Base-by-base conservation (phyloP, 2,888 invertebrate species). In the Notocelia uddmanniana region DNA sequence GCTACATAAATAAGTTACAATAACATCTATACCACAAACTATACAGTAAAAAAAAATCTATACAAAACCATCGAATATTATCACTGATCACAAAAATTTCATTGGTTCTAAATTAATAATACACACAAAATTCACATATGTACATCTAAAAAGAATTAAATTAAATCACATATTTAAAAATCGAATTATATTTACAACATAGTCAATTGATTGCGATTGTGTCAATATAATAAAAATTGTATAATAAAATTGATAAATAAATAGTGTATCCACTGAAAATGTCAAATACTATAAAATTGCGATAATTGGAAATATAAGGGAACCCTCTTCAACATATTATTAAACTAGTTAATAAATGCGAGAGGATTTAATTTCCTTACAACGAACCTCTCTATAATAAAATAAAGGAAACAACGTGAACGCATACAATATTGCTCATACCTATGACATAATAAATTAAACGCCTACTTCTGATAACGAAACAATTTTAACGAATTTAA, bases 61-160 rank as follows among this genome's bases (percentile, higher is more conserved):
- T 89, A 91, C 86, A 91, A 88, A 89, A 86, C 81, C 86, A 87
- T 82, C 83, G 81, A 88, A 85, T 79, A 81, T 85, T 88, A 84
- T 82, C 78, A 85, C 79, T 83, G 84, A 89, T 88, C 86, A 89
- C 86, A 89, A 81, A 83, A 80, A 84, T 88, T 85, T 86, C 84
- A 89, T 89, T 87, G 86, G 84, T 84, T 82, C 81, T 83, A 83
- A 85, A 85, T 85, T 81, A 82, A 78, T 77, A 79, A 79, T 83
- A 82, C 84, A 89, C 86, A 88, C 88, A 85, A 83, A 88, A 91
- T 88, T 87, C 89, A 91, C 88, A 90, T 92, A 93, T 93, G 90
- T 92, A 93, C 93, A 93, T 82, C 74, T 79, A 85, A 85, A 84
- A 78, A 81, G 75, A 80, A 85, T 85, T 86, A 86, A 89, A 88